These are phyloP conservation scores for Spermophilus dauricus DNA, from an alignment of 2,113 vertebrate species.

Conservation along the genomic window DNA sequence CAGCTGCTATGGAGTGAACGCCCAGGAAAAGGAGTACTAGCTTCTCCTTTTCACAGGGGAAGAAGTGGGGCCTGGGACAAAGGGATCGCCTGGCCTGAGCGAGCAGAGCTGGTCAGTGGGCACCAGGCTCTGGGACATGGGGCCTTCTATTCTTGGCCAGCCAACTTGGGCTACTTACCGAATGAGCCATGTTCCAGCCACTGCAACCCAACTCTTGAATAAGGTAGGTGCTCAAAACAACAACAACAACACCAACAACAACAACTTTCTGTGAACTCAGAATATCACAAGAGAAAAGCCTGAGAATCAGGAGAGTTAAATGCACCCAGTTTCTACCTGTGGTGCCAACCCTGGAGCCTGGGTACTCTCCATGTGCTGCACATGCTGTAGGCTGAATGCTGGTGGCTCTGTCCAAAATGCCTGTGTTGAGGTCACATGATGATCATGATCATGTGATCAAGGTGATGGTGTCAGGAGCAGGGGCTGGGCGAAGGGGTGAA, in stretches of 20 bases:
- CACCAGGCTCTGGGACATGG: background rate
- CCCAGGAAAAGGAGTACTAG: background rate
- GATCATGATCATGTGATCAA: too few relatives aligned
- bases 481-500: background rate
- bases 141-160: too few relatives aligned
- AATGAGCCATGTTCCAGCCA: background rate
- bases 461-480: background rate
- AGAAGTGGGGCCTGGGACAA: background rate
- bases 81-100: too few relatives aligned
- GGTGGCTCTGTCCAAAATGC: background rate
- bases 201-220: background rate
- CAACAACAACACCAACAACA: background rate
- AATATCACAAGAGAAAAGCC: background rate
- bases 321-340: background rate
- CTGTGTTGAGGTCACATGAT: background rate
- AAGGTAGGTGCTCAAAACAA: background rate
- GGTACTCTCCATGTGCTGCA: too few relatives aligned
- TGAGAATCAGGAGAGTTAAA: background rate
- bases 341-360: background rate
- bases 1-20: background rate
- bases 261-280: background rate
- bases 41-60: background rate
- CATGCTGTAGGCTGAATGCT: too few relatives aligned
- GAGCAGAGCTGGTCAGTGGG: background rate
- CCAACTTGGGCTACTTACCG: rapidly evolving